Evolutionary conservation across 30 jellyfish, hydroid and myxozoan genomes (phyloP).

Genomic region (Hydra vulgaris): DNA sequence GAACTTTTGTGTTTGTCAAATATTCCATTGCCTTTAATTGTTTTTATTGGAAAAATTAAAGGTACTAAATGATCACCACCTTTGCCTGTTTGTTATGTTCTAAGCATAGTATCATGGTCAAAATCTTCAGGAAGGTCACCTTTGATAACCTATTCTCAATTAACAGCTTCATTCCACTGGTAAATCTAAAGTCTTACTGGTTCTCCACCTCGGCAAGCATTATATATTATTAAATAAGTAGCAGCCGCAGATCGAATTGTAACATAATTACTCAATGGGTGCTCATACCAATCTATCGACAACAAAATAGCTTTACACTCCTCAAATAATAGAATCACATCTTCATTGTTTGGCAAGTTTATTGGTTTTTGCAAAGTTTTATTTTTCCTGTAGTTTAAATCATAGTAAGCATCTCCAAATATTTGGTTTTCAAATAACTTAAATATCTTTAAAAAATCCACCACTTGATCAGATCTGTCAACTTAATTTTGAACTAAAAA

Average conservation of each 20-base stretch:
- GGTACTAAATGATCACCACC: constrained; percentile 27
- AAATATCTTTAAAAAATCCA: constrained; percentile 4
- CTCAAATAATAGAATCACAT: neutral
- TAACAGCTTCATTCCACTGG: constrained; percentile 26
- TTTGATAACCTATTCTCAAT: constrained; percentile 18
- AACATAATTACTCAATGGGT: neutral
- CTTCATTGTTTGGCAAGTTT: constrained; percentile 19
- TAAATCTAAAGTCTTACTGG: constrained; percentile 13
- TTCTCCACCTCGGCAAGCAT: constrained; percentile 34
- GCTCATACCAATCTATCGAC: neutral
- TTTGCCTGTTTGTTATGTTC: constrained; percentile 27
- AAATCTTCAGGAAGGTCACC: constrained; percentile 23
- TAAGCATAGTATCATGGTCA: constrained; percentile 6
- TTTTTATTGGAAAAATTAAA: constrained; percentile 19
- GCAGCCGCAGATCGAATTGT: constrained; percentile 14
- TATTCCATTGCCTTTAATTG: too few relatives aligned
- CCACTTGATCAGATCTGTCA: constrained; percentile 12
- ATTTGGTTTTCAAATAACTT: constrained; percentile 1
- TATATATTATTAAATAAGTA: constrained; percentile 1
- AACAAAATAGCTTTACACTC: constrained; percentile 4
- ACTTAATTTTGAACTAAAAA: constrained; percentile 2
- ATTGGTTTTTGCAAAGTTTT: neutral
- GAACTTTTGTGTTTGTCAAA: too few relatives aligned
- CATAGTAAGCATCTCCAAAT: constrained; percentile 33
- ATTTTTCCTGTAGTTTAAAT: constrained; percentile 8